These are phyloP conservation scores for Phrynocephalus versicolor DNA, from an alignment of 2,113 vertebrate species.

Conservation along the genomic window DNA sequence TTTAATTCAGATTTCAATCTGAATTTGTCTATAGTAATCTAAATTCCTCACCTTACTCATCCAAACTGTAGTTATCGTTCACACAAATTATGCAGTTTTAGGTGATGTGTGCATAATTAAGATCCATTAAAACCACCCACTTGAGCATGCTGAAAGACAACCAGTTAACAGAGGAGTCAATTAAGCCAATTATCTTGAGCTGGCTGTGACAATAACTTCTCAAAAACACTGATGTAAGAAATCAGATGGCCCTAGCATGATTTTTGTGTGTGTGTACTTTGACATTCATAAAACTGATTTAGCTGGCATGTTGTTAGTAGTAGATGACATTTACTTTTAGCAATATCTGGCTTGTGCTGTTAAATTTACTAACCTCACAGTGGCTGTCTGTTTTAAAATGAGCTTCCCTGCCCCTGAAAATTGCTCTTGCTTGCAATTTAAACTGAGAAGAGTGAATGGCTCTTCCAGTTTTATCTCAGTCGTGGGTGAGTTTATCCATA, in stretches of 20 bases:
- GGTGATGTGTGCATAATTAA: conserved; percentile 74
- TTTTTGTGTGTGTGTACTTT: conserved; percentile 41
- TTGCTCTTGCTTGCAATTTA: neutral
- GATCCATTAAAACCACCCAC: conserved; percentile 77
- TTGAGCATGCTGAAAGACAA: conserved; percentile 73
- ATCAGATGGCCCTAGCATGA: conserved; percentile 59
- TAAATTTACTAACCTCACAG: neutral
- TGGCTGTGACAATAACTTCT: conserved; percentile 67
- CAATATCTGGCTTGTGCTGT: neutral
- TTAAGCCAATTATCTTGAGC: conserved; percentile 71
- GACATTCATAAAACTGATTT: conserved; percentile 59
- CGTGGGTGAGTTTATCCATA: neutral
- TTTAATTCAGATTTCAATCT: conserved; percentile 58
- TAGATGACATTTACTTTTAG: neutral
- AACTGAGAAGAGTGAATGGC: neutral
- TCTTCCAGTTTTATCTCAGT: neutral
- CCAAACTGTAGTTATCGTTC: conserved; percentile 64
- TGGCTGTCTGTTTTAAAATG: neutral
- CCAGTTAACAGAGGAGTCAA: conserved; percentile 74
- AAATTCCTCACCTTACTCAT: conserved; percentile 74
- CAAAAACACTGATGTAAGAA: conserved; percentile 59
- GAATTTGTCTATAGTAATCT: conserved; percentile 62
- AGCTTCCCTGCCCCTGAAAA: neutral
- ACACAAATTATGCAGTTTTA: conserved; percentile 72
- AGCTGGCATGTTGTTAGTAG: conserved; percentile 27